phyloP scores from a whole-genome alignment of 2,113 vertebrate genomes.

The Mesoclemmys tuberculata region DNA sequence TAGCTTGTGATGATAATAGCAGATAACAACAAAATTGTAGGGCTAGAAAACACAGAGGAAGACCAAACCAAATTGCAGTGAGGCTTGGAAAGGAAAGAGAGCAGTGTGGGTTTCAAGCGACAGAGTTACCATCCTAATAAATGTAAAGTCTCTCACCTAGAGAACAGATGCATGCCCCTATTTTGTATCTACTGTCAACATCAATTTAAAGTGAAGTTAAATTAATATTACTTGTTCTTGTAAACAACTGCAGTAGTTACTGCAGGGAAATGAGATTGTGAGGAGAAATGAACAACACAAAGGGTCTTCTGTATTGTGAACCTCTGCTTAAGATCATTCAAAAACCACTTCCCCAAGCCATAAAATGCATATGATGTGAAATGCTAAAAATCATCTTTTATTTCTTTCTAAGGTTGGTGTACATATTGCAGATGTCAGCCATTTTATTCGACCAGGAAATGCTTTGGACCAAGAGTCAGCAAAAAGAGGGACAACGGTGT shows the following conservation, averaged over 20 bases:
- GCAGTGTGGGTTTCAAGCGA: neutral
- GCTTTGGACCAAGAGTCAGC: constrained; percentile 95
- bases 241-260: neutral
- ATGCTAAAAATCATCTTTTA: neutral
- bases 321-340: neutral
- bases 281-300: neutral
- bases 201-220: neutral
- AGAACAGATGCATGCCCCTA: fast-evolving
- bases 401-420: constrained; percentile 88
- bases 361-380: neutral
- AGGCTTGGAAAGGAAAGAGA: neutral
- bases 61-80: neutral
- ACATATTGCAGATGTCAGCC: constrained; percentile 97
- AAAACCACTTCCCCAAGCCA: neutral
- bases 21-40: neutral
- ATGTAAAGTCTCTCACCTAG: neutral
- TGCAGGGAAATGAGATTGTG: neutral
- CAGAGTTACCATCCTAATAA: neutral
- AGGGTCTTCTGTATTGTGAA: neutral
- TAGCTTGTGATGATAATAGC: neutral
- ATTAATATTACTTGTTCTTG: neutral
- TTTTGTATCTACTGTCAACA: neutral
- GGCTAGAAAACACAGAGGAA: neutral
- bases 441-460: constrained; percentile 96
- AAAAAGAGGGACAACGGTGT: constrained; percentile 95